Evolutionary conservation across 2,113 vertebrate genomes (phyloP).

Genomic region (Psephotus haematonotus): DNA sequence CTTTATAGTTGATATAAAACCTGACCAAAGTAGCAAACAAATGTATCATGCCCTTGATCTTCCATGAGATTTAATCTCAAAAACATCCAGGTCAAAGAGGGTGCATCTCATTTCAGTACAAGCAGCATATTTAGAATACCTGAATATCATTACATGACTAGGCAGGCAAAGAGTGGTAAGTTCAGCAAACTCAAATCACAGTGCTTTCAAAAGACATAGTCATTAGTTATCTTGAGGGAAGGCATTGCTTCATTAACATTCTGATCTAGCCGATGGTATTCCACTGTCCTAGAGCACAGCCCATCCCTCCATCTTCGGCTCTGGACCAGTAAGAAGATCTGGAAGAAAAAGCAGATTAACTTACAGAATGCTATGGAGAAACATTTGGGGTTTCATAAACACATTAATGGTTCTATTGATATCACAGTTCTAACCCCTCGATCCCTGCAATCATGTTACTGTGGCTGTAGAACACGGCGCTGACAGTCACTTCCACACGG

Average conservation of each 20-base stretch:
- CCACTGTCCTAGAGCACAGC: constrained; percentile 88
- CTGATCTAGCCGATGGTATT: constrained; percentile 93
- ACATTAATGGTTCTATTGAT: background rate
- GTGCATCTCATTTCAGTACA: constrained; percentile 49
- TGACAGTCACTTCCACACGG: accelerated
- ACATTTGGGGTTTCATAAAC: background rate
- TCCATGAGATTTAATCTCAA: constrained; percentile 59
- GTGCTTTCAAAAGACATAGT: constrained; percentile 89
- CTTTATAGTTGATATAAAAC: constrained; percentile 55
- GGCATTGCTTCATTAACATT: constrained; percentile 97
- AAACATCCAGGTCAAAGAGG: constrained; percentile 66
- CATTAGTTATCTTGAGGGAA: constrained; percentile 93
- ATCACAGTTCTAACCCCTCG: background rate
- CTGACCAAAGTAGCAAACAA: constrained; percentile 52
- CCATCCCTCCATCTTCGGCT: constrained; percentile 91
- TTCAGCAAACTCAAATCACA: constrained; percentile 58
- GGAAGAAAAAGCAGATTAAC: constrained; percentile 31
- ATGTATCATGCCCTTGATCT: constrained; percentile 56
- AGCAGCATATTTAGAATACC: constrained; percentile 62
- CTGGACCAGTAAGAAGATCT: constrained; percentile 91
- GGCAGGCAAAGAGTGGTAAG: constrained; percentile 68
- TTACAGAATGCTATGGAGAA: background rate
- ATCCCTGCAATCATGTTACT: background rate
- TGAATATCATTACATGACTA: constrained; percentile 66
- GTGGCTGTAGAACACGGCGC: background rate